phyloP scores from a whole-genome alignment of 2,888 invertebrate species.

The Girardia tigrina region DNA sequence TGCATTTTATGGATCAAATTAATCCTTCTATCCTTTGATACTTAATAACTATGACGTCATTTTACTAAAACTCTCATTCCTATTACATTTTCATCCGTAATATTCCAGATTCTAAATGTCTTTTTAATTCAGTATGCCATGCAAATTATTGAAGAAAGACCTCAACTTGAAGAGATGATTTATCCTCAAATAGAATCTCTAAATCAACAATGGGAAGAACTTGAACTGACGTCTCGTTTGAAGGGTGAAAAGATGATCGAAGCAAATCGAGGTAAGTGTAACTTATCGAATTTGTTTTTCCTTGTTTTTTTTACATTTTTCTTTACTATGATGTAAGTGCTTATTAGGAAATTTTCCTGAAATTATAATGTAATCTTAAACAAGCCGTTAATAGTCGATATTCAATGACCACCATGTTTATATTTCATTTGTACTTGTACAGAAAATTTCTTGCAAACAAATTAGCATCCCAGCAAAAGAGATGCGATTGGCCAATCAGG shows the following conservation, averaged over 20 bases:
- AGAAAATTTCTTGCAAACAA: not conserved
- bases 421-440: constrained; percentile 16
- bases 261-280: constrained; percentile 68
- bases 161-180: constrained; percentile 77
- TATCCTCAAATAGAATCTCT: constrained; percentile 74
- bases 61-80: no score
- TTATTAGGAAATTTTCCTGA: no score
- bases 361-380: no score
- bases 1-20: no score
- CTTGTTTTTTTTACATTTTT: not conserved
- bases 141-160: constrained; percentile 80
- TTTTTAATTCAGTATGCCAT: constrained; percentile 60
- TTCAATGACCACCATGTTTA: no score
- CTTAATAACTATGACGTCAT: no score
- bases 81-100: not conserved
- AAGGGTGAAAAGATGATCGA: constrained; percentile 87
- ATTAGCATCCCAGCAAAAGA: not conserved
- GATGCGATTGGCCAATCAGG: not conserved
- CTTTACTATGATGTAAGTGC: no score
- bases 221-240: constrained; percentile 70
- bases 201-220: constrained; percentile 62
- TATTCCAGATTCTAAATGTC: not conserved
- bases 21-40: no score
- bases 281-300: not conserved
- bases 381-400: no score